Conservation (phyloP, 2,888 invertebrate genomes). For the Amphipyra tragopoginis region DNA sequence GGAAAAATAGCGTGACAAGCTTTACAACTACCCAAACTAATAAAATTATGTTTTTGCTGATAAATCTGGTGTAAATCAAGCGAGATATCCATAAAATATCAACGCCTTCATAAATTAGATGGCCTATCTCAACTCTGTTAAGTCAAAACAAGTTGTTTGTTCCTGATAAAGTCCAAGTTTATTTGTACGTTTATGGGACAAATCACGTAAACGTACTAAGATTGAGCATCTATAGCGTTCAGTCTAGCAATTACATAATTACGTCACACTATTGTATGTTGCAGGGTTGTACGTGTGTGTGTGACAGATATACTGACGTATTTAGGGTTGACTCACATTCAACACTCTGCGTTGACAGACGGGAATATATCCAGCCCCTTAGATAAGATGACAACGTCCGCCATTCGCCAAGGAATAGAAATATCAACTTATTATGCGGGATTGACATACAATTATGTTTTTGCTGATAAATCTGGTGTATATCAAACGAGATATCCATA, state of each 20-base stretch:
- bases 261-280: background rate
- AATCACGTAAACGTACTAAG: slow-evolving; percentile 20
- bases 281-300: background rate
- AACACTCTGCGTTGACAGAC: too few relatives aligned
- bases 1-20: background rate
- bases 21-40: background rate
- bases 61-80: slow-evolving; percentile 10
- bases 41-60: background rate
- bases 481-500: slow-evolving; percentile 2
- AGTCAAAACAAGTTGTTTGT: slow-evolving; percentile 57
- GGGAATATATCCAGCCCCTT: too few relatives aligned
- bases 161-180: slow-evolving; percentile 19
- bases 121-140: background rate
- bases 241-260: slow-evolving; percentile 23
- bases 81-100: slow-evolving; percentile 1
- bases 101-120: slow-evolving; percentile 27
- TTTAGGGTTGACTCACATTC: slow-evolving; percentile 18
- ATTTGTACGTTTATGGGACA: slow-evolving; percentile 18
- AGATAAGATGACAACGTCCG: too few relatives aligned
- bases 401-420: too few relatives aligned
- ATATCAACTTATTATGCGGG: too few relatives aligned
- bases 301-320: background rate
- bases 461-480: slow-evolving; percentile 3
- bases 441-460: too few relatives aligned
- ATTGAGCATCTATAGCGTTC: slow-evolving; percentile 11